Evolutionary conservation across 2,113 vertebrate genomes (phyloP), one percentile per base, ranked within the genome.

Genomic region (Cynocephalus volans): DNA sequence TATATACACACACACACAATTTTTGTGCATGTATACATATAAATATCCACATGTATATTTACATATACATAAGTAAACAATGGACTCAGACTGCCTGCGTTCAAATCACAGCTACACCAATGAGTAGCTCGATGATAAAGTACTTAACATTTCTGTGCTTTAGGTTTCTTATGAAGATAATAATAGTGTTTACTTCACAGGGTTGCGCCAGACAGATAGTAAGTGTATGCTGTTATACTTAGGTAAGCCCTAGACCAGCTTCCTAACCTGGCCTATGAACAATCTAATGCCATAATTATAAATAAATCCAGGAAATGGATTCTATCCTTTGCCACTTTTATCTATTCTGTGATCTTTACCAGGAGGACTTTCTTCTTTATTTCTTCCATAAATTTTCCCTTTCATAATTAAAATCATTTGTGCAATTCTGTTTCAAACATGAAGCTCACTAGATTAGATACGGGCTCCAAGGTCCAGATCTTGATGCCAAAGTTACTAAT

Each of bases 371-470:
- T 79, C 50, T 84, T 93, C 36, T 7, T 48, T 90, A 82, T 36
- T 9, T 10, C 33, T 83, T 84, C 45, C 70, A 95, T 80, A 94
- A 88, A 88, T 70, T 64, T 90, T 15, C 36, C n/a, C 31, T 80
- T 81, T 86, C 31, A 93, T 70, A 93, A 93, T 85, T 82, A 86
- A 97, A 96, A 72, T 86, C 9, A 77, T 92, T 88, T 92, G 23
- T 26, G 80, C 48, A 89, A 82, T 65, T 95, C 50, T 58, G 64
- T 86, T 93, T 93, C 83, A 89, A 93, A 91, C 11, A 88, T 92
- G 81, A 95, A 95, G 58, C 4, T 95, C 52, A 92, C 1, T 81
- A 26, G 10, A 95, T 97, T 70, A 91, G 52, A 88, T 65, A 80
- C 81, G 8, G 26, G 14, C 21, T 88, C 65, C 65, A 93, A 19